Conservation (phyloP, 1,140 invertebrate species). For the Cecropterus lyciades region DNA sequence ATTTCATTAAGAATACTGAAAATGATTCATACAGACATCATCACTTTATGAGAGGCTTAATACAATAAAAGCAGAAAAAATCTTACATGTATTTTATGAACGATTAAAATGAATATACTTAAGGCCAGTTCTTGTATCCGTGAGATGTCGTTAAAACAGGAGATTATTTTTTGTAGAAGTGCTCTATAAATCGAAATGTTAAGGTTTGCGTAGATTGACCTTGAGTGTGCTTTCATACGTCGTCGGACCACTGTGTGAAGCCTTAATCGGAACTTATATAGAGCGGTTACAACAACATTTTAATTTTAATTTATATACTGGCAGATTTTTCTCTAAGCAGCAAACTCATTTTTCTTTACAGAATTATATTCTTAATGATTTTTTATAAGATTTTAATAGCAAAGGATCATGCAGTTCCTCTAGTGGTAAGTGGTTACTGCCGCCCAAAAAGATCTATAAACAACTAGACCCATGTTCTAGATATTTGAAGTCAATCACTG, state of each 20-base stretch:
- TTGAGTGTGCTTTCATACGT: constrained; percentile 67
- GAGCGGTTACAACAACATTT: constrained; percentile 49
- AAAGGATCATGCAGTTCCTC: too few relatives aligned
- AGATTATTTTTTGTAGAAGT: constrained; percentile 52
- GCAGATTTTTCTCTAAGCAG: too few relatives aligned
- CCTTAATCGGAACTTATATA: constrained; percentile 37
- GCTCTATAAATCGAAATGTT: constrained; percentile 68
- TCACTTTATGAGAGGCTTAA: too few relatives aligned
- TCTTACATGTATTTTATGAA: not conserved
- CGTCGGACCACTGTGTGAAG: constrained; percentile 47
- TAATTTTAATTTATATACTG: not conserved
- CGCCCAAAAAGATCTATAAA: too few relatives aligned
- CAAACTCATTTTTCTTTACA: too few relatives aligned
- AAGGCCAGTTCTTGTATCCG: constrained; percentile 13
- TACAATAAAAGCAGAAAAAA: not conserved
- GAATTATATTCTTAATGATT: too few relatives aligned
- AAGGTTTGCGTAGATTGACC: constrained; percentile 57
- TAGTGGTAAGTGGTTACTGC: too few relatives aligned
- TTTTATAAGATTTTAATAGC: too few relatives aligned
- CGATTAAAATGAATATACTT: constrained; percentile 1
- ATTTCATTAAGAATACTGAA: too few relatives aligned
- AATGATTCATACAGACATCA: not conserved
- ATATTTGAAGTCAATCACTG: too few relatives aligned
- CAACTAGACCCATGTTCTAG: too few relatives aligned
- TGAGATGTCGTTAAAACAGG: constrained; percentile 22